Conservation (phyloP, 2,113 vertebrate genomes). For the Stictonetta naevosa region DNA sequence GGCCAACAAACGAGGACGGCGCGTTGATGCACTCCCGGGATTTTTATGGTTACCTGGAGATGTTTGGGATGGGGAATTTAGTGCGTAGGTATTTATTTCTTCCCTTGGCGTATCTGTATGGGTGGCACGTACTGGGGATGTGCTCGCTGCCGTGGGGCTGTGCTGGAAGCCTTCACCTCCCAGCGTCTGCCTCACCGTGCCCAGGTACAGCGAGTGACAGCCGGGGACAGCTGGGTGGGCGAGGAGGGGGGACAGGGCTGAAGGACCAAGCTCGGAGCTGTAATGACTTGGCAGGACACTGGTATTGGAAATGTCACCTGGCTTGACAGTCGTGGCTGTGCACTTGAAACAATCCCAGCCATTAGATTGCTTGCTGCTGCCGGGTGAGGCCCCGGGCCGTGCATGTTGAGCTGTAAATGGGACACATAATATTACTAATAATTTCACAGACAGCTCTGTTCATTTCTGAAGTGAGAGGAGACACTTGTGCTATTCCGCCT, state of each 20-base stretch:
- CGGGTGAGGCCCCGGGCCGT: neutral
- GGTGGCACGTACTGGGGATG: rapidly evolving
- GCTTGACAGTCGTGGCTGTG: neutral
- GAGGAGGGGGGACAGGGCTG: neutral
- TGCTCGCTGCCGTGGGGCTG: rapidly evolving
- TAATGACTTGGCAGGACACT: rapidly evolving
- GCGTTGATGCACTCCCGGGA: neutral
- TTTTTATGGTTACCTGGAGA: neutral
- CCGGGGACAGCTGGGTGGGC: neutral
- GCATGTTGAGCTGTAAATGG: neutral
- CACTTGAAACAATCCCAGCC: neutral
- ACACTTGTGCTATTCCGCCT: constrained; percentile 34
- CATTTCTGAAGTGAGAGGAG: constrained; percentile 51
- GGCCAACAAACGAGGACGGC: neutral
- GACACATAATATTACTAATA: constrained; percentile 58
- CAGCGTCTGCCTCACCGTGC: rapidly evolving
- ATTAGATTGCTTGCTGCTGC: neutral
- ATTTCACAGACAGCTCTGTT: constrained; percentile 58
- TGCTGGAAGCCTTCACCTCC: neutral
- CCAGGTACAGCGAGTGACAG: neutral
- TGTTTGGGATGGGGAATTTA: neutral
- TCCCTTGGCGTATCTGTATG: neutral
- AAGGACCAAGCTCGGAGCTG: neutral
- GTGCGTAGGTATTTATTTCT: neutral
- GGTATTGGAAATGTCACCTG: neutral